Evolutionary conservation across 2,113 vertebrate species (phyloP), one percentile per base, ranked within the genome.

Genomic region (Chloropsis cyanopogon): DNA sequence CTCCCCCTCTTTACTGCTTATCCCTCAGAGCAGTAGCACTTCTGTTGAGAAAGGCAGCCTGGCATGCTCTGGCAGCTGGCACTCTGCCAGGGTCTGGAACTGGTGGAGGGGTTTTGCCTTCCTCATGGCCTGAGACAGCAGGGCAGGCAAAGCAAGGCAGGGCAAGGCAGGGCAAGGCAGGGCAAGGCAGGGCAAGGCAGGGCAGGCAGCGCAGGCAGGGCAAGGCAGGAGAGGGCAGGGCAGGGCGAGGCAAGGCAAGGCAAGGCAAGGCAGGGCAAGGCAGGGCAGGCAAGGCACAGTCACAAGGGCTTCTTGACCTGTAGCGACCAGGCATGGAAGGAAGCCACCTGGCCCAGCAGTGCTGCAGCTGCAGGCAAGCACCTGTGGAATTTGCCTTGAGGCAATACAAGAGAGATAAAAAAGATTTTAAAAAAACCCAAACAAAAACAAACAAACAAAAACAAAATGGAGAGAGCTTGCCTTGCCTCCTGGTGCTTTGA

Each of bases 291-390:
- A 41, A 1, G 35, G 29, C 63, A 31, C 22, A 28, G 35, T 24
- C 35, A 18, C 19, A 4, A 1, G 9, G 44, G 7, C 6, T 26
- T 2, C 37, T 4, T 0, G 1, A 1, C 8, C 17, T 18, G 44
- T 9, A 69, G 53, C 0, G 2, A 25, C 25, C 47, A 10, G 46
- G 20, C 10, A 21, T 0, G 16, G 15, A 37, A 25, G 1, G 26
- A 10, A 12, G 31, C 20, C 47, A 3, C 29, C 29, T 1, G 24
- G 35, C 9, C 19, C 31, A 7, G 37, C 3, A 3, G 8, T 9
- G 56, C 68, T 37, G 33, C 22, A 28, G 57, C 41, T 28, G 28
- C 49, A 15, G 28, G n/a, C 28, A 9, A 12, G 10, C 22, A 4
- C 19, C 14, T 14, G 19, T 0, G 1, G 23, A 19, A 12, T 18